phyloP scores from a whole-genome alignment of 2,113 vertebrate species.

The Barbus barbus region DNA sequence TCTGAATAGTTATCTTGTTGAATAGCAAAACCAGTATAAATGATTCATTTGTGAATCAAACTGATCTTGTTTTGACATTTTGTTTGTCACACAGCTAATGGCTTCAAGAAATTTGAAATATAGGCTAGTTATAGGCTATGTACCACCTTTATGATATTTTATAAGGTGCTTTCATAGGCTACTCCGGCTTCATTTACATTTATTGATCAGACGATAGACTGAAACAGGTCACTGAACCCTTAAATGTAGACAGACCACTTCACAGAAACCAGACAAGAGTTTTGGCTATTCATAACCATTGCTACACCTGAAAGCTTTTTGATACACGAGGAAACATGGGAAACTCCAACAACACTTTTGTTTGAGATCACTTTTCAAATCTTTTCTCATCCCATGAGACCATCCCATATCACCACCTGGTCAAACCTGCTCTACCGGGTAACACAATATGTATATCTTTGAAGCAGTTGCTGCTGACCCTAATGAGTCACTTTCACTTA shows the following conservation, averaged over 20 bases:
- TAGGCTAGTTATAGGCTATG: too few relatives aligned
- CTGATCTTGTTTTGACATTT: not conserved
- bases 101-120: not conserved
- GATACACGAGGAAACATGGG: not conserved
- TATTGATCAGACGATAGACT: not conserved
- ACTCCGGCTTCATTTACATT: not conserved
- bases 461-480: not conserved
- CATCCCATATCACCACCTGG: not conserved
- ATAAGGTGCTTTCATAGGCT: not conserved
- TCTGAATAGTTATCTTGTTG: not conserved
- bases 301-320: not conserved
- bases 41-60: not conserved
- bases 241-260: not conserved
- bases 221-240: not conserved
- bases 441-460: too few relatives aligned
- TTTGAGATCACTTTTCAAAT: slow-evolving; percentile 3
- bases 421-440: slow-evolving; percentile 21
- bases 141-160: not conserved
- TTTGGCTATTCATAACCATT: not conserved
- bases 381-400: not conserved
- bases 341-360: not conserved
- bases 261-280: not conserved
- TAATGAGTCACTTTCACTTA: not conserved
- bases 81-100: not conserved
- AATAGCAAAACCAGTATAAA: not conserved